A percentile compares a stretch with the other conserved stretches of the same genome.
phyloP scores from a whole-genome alignment of 2,113 vertebrate species.

The Syrrhaptes paradoxus region DNA sequence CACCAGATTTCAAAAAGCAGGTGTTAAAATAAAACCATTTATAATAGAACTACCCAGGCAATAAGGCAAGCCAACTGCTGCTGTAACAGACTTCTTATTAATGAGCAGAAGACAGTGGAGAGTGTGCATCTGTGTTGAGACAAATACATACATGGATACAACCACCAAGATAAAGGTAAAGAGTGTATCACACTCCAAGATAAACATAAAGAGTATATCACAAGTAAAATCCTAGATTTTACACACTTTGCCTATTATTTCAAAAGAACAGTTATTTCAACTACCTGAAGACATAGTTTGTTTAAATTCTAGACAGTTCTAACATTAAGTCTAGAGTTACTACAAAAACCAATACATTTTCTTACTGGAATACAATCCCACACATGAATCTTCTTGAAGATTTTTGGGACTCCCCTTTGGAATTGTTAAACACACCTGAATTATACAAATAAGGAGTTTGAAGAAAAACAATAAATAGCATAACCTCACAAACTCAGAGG shows the following conservation, averaged over 20 bases:
- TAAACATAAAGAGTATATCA: rapidly evolving
- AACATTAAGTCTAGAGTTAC: not conserved
- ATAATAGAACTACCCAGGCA: not conserved
- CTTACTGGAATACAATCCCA: not conserved
- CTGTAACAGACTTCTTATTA: not conserved
- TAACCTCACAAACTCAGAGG: not conserved
- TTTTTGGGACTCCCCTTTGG: not conserved
- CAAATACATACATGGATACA: not conserved
- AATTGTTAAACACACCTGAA: not conserved
- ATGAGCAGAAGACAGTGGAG: not conserved
- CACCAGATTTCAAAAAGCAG: not conserved
- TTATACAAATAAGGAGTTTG: not conserved
- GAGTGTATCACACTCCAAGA: not conserved
- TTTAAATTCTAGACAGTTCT: not conserved
- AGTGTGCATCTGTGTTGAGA: not conserved
- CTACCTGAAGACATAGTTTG: not conserved
- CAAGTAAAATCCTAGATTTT: not conserved
- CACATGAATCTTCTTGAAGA: not conserved
- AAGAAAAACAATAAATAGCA: not conserved
- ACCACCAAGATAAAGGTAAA: not conserved
- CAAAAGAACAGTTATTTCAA: not conserved
- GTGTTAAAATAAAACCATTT: not conserved
- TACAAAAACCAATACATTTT: not conserved
- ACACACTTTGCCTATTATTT: not conserved
- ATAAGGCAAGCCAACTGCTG: not conserved